Evolutionary conservation across 2,113 vertebrate species (phyloP).

Genomic region (Bettongia penicillata): DNA sequence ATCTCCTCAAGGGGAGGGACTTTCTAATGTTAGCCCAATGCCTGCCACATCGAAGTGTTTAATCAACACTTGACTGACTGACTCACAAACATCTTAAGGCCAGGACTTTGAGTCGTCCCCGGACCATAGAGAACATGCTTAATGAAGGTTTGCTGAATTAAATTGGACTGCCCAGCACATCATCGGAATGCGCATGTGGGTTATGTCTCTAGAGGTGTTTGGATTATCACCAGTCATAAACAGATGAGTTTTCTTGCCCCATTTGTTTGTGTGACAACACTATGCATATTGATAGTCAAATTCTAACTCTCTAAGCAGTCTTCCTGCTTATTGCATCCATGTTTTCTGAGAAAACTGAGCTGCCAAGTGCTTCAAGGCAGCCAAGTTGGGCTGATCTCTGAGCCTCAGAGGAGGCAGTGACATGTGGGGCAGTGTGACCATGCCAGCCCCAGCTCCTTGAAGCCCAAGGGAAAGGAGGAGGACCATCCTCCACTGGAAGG

Average conservation of each 20-base stretch:
- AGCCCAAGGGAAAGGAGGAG: neutral
- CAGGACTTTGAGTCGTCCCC: neutral
- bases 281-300: neutral
- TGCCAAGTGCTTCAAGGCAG: neutral
- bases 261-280: neutral
- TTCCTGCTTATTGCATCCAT: neutral
- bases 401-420: neutral
- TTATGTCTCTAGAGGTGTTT: neutral
- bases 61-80: neutral
- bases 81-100: neutral
- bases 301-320: neutral
- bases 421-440: neutral
- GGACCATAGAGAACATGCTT: neutral
- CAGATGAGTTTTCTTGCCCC: neutral
- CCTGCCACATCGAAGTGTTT: neutral
- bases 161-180: neutral
- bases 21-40: neutral
- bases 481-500: neutral
- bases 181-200: neutral
- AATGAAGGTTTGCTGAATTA: neutral
- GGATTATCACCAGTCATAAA: neutral
- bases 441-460: neutral
- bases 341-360: neutral
- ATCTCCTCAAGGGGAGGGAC: neutral
- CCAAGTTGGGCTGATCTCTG: neutral